Evolutionary conservation across 1,140 invertebrate genomes (phyloP), one percentile per base, ranked within the genome.

Genomic region (Ostrea denselamellosa): DNA sequence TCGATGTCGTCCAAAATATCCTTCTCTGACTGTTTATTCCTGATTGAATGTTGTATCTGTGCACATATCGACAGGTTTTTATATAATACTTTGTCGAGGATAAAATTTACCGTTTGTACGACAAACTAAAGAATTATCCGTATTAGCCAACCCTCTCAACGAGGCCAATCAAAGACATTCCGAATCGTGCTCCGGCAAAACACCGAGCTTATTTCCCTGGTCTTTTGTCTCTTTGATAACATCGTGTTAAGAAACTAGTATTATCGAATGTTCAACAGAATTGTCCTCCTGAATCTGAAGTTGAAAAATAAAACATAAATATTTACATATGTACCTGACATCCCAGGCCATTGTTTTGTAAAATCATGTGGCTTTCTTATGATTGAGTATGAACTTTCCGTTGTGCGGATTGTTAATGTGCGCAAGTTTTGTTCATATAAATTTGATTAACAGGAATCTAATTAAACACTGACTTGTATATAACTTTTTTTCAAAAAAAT

Each of bases 31-130:
- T 85, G 83, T 85, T 52, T 83, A 83, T 83, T 77, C 68, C 68
- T 28, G 28, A 77, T 77, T 77, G 68, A 77, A 77, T 34, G 68
- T 77, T 77, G 68, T 77, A 34, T 77, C 28, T 34, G 68, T 25
- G 68, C 68, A 34, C 68, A 77, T 77, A 77, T 77, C 68, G 68
- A 77, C 68, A 77, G 82, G 82, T 54, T 53, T 53, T 83, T 83
- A 34, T 83, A 83, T 83, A 54, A 83, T 83, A 52, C 44, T 83
- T 83, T 83, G 82, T 83, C n/a, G 52, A 83, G 44, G 82, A 83
- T 83, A 17, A 83, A 83, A 83, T 53, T 83, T 54, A 83, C 82
- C 82, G 44, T 54, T 53, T 83, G 19, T 53, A 17, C 52, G 44
- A 54, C 52, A 83, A 83, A 83, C 82, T 52, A 83, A 17, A 52